phyloP scores from a whole-genome alignment of 2,888 invertebrate species.

The Melangyna quadrimaculata region DNA sequence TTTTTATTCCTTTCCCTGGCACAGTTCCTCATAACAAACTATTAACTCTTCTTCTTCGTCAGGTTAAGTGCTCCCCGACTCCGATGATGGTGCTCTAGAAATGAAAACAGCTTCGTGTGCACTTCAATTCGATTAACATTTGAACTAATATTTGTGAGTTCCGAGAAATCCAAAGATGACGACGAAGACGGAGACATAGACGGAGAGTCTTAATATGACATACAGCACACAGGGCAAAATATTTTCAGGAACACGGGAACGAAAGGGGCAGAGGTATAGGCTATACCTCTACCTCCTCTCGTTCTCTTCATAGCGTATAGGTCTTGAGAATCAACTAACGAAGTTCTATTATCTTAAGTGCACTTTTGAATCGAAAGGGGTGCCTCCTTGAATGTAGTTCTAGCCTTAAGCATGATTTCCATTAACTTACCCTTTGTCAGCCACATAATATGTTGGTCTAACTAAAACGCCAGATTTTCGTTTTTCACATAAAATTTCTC shows the following conservation, averaged over 20 bases:
- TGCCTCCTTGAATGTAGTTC: not conserved
- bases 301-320: no score
- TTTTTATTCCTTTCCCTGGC: not conserved
- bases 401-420: slow-evolving; percentile 5
- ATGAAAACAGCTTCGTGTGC: slow-evolving; percentile 59
- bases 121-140: slow-evolving; percentile 72
- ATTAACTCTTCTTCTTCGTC: slow-evolving; percentile 25
- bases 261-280: no score
- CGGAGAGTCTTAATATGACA: slow-evolving; percentile 57
- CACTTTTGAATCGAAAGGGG: slow-evolving; percentile 63
- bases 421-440: slow-evolving; percentile 7
- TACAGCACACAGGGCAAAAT: not conserved
- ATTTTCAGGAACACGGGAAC: not conserved
- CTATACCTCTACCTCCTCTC: no score
- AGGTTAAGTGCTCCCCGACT: slow-evolving; percentile 50
- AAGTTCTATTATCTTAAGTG: slow-evolving; percentile 74
- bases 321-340: slow-evolving; percentile 61
- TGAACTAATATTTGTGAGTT: slow-evolving; percentile 67
- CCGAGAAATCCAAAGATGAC: slow-evolving; percentile 27
- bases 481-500: slow-evolving; percentile 33
- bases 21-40: slow-evolving; percentile 27
- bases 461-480: slow-evolving; percentile 36
- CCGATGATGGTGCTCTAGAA: slow-evolving; percentile 33
- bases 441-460: slow-evolving; percentile 5
- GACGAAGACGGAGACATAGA: not conserved